Conservation (phyloP, 2,113 vertebrate genomes). For the Anoura caudifer region DNA sequence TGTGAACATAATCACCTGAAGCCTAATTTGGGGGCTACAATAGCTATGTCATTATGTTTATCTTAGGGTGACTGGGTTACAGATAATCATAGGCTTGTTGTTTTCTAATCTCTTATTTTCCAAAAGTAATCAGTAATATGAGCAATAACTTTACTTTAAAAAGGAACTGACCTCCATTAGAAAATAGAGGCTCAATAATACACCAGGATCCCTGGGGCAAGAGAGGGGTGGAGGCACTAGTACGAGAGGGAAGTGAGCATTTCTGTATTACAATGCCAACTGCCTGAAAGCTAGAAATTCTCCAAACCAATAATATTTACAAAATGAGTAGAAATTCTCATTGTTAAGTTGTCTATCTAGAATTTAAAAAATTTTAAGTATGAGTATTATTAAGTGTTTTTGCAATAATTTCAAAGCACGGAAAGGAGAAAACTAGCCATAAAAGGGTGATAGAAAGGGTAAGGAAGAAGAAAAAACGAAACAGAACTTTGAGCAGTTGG, state of each 20-base stretch:
- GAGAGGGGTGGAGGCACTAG: neutral
- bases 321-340: neutral
- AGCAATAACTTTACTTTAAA: neutral
- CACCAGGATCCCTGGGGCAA: neutral
- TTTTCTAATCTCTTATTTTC: neutral
- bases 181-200: neutral
- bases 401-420: constrained; percentile 14
- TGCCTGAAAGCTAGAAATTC: neutral
- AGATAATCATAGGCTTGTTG: neutral
- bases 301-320: neutral
- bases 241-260: neutral
- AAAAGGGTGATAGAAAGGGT: neutral
- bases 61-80: neutral
- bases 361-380: neutral
- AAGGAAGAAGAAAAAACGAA: neutral
- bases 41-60: neutral
- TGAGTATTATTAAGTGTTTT: neutral
- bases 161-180: neutral
- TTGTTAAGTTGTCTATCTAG: neutral
- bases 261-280: neutral
- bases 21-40: neutral
- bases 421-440: neutral
- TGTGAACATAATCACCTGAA: neutral
- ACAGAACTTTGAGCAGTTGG: neutral
- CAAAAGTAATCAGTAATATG: neutral